These are phyloP conservation scores for Tachuris rubrigastra DNA, from an alignment of 2,113 vertebrate genomes.

Conservation along the genomic window DNA sequence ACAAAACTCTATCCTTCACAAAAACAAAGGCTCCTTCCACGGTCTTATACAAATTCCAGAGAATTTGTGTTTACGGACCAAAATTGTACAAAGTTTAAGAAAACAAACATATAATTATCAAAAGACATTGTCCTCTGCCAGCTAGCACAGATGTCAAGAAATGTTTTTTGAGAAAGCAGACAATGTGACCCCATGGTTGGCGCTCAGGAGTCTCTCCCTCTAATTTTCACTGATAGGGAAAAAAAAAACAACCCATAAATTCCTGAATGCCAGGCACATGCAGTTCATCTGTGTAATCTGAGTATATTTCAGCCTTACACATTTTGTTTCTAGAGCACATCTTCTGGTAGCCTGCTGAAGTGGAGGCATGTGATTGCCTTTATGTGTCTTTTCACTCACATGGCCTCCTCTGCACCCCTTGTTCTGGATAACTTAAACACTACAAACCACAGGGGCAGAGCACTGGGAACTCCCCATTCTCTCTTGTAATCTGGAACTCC, in stretches of 20 bases:
- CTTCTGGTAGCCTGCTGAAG: background rate
- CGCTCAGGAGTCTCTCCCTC: background rate
- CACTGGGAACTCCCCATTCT: background rate
- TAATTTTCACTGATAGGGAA: background rate
- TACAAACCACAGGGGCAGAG: background rate
- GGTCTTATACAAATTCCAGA: background rate
- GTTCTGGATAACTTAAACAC: background rate
- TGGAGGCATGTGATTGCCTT: background rate
- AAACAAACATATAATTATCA: background rate
- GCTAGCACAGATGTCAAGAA: background rate
- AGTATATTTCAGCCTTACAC: background rate
- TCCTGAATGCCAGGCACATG: background rate
- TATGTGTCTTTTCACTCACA: background rate
- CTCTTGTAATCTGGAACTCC: background rate
- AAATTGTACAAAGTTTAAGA: background rate
- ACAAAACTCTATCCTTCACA: background rate
- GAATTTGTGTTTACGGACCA: background rate
- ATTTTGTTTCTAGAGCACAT: background rate
- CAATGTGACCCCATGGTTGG: background rate
- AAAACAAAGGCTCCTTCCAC: background rate
- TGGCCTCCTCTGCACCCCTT: rapidly evolving
- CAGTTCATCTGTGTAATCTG: background rate
- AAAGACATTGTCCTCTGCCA: background rate
- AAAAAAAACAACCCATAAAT: background rate
- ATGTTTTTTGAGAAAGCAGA: background rate